These are phyloP conservation scores for Capitella teleta DNA, from an alignment of 1,140 invertebrate genomes.

Conservation along the genomic window DNA sequence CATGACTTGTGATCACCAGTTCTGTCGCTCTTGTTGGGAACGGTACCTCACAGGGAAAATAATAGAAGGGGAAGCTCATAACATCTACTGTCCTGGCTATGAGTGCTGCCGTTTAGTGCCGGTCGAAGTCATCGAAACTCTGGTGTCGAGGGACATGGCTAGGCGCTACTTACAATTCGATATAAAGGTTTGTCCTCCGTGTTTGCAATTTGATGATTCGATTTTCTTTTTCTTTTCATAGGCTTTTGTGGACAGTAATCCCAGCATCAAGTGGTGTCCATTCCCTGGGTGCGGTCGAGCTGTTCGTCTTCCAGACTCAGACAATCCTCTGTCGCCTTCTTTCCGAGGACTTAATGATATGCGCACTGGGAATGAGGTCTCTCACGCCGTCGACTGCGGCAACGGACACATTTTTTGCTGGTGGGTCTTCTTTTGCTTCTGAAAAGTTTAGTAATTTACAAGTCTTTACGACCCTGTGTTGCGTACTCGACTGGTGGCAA, in stretches of 20 bases:
- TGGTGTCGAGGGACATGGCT: slow-evolving; percentile 56
- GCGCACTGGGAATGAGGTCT: slow-evolving; percentile 39
- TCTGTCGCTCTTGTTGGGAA: slow-evolving; percentile 58
- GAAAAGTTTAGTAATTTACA: not conserved
- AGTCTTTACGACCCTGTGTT: no score
- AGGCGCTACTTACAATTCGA: slow-evolving; percentile 60
- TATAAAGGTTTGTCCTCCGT: slow-evolving; percentile 48
- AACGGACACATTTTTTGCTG: slow-evolving; percentile 64
- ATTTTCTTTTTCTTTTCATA: slow-evolving; percentile 23
- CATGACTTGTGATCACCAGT: slow-evolving; percentile 53
- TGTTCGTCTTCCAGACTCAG: slow-evolving; percentile 53
- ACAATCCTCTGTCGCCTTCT: slow-evolving; percentile 19
- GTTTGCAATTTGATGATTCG: not conserved
- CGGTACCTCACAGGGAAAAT: slow-evolving; percentile 57
- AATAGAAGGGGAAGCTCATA: slow-evolving; percentile 55
- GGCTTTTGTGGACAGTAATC: slow-evolving; percentile 64
- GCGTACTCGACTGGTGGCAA: no score
- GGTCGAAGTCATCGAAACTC: slow-evolving; percentile 55
- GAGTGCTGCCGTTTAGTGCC: slow-evolving; percentile 55
- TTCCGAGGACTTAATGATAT: slow-evolving; percentile 4
- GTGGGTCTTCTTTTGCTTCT: slow-evolving; percentile 39
- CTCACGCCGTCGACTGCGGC: slow-evolving; percentile 61
- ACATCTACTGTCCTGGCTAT: slow-evolving; percentile 57
- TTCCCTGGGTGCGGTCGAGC: slow-evolving; percentile 57
- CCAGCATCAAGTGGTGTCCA: slow-evolving; percentile 63